Conservation (phyloP, 2,888 invertebrate genomes). For the Synergus gifuensis region DNA sequence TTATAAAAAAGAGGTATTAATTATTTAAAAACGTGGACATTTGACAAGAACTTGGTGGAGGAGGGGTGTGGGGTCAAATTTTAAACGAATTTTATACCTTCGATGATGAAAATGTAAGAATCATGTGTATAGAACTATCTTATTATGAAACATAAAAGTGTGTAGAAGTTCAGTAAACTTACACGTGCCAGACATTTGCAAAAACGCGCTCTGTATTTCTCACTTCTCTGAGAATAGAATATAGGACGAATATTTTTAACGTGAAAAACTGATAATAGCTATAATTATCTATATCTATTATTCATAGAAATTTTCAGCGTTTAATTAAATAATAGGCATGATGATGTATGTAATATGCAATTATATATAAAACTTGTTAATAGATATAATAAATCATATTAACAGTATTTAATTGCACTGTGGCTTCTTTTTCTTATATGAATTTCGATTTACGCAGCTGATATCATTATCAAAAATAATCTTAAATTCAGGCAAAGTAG, state of each 20-base stretch:
- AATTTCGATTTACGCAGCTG: no score
- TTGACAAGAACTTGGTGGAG: no score
- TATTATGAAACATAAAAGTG: background rate
- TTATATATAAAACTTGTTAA: no score
- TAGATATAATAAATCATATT: no score
- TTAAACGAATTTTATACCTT: no score
- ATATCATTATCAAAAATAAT: background rate
- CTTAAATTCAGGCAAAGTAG: background rate
- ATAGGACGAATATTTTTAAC: constrained; percentile 2
- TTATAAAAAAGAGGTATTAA: no score
- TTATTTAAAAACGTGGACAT: no score
- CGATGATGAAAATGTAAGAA: background rate
- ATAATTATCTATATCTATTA: background rate
- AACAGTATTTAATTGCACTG: no score
- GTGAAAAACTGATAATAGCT: background rate
- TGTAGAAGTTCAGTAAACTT: background rate
- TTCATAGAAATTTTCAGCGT: background rate
- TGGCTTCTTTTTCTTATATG: no score
- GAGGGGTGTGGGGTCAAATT: no score
- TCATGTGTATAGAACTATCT: constrained; percentile 37
- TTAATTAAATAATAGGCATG: no score
- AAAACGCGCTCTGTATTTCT: constrained; percentile 1
- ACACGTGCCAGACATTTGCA: constrained; percentile 21
- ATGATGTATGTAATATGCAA: no score
- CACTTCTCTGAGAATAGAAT: background rate